Evolutionary conservation across 2,113 vertebrate genomes (phyloP).

Genomic region (Callipepla californica): DNA sequence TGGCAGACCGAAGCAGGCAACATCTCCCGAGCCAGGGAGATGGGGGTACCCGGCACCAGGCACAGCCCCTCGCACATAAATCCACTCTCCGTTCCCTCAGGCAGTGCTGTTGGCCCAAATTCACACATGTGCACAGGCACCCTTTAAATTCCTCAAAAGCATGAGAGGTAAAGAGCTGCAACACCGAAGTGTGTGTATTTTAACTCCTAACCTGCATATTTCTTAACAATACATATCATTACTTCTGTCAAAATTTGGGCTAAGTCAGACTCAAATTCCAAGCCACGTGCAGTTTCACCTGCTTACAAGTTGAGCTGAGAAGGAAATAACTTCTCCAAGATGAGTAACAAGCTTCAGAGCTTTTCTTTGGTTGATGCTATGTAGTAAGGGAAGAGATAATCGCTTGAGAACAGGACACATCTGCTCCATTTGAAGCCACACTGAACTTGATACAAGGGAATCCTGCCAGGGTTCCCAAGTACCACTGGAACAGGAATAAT

Average conservation of each 20-base stretch:
- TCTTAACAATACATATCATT: neutral
- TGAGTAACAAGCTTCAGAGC: neutral
- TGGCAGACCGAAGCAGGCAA: no score
- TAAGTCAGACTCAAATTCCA: neutral
- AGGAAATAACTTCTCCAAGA: neutral
- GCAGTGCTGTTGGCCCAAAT: neutral
- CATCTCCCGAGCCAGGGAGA: neutral
- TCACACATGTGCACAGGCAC: neutral
- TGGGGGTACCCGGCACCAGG: neutral
- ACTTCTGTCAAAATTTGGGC: neutral
- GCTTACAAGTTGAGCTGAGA: neutral
- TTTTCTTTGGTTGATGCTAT: neutral
- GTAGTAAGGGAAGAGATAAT: neutral
- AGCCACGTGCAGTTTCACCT: neutral
- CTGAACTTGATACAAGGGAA: neutral
- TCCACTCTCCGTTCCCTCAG: neutral
- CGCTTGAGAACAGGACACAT: neutral
- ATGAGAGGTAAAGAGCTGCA: rapidly evolving
- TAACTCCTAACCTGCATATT: neutral
- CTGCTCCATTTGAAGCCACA: neutral
- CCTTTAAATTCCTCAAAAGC: neutral
- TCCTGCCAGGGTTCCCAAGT: neutral
- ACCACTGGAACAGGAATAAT: neutral
- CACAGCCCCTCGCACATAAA: neutral
- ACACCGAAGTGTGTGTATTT: neutral